phyloP scores from a whole-genome alignment of 2,113 vertebrate genomes.

The Noturus placidus region DNA sequence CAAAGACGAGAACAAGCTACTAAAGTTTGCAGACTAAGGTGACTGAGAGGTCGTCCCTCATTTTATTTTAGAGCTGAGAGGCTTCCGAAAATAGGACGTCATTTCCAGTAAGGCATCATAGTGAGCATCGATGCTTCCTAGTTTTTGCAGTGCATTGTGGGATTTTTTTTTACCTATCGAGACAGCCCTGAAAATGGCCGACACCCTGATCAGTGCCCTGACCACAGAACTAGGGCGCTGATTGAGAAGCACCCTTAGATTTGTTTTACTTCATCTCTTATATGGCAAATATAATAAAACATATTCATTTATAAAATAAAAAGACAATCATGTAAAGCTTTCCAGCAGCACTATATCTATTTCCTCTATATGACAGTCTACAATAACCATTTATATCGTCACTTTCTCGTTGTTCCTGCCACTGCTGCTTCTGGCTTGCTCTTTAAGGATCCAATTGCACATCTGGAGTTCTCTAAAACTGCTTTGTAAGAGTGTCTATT shows the following conservation, averaged over 20 bases:
- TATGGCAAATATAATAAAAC: not conserved
- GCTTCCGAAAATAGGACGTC: no score
- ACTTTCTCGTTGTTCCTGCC: not conserved
- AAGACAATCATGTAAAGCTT: not conserved
- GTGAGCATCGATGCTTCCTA: no score
- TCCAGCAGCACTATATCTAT: not conserved
- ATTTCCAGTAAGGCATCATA: no score
- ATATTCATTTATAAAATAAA: not conserved
- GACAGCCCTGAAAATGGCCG: no score
- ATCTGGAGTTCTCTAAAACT: not conserved
- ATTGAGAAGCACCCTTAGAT: not conserved
- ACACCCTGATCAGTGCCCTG: no score
- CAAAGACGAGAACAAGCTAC: no score
- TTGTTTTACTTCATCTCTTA: not conserved
- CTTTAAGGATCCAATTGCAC: not conserved
- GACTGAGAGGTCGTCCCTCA: no score
- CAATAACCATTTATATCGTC: not conserved
- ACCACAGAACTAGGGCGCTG: no score
- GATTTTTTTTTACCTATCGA: no score
- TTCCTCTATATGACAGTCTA: not conserved
- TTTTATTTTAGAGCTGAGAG: no score
- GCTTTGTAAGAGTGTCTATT: not conserved
- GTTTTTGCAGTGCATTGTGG: no score
- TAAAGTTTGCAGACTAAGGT: no score
- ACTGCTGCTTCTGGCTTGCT: not conserved